A percentile compares a stretch with the other conserved stretches of the same genome.
Conservation (phyloP, 2,113 vertebrate species). For the Myotis lucifugus region DNA sequence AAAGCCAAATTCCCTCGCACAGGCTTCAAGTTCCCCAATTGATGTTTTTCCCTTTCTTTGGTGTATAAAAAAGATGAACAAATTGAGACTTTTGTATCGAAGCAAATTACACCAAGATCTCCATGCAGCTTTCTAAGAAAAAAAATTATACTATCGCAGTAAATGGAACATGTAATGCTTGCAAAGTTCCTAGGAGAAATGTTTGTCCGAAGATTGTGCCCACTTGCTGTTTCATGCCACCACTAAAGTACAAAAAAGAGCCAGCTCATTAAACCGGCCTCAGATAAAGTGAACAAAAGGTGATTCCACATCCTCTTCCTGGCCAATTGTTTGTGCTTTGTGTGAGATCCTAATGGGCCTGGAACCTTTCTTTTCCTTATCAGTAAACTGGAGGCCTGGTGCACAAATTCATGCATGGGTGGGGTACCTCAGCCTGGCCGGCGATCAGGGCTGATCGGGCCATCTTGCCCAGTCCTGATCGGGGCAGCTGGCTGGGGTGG, state of each 20-base stretch:
- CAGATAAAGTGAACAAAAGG: background rate
- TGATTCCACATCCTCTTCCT: background rate
- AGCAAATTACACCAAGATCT: slow-evolving; percentile 18
- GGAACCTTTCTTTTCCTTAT: background rate
- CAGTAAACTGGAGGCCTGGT: background rate
- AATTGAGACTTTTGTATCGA: background rate
- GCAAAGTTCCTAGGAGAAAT: slow-evolving; percentile 61
- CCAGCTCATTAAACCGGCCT: slow-evolving; percentile 36
- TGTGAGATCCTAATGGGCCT: background rate
- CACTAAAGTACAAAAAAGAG: slow-evolving; percentile 2
- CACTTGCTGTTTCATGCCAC: slow-evolving; percentile 5
- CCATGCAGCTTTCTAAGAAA: slow-evolving; percentile 38
- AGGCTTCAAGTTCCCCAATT: background rate
- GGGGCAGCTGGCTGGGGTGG: too few relatives aligned
- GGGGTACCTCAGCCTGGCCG: too few relatives aligned
- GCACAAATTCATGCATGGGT: too few relatives aligned
- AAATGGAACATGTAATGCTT: slow-evolving; percentile 48
- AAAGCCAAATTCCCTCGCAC: background rate
- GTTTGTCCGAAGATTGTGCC: slow-evolving; percentile 5
- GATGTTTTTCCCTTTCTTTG: background rate
- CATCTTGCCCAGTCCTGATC: too few relatives aligned
- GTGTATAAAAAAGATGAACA: slow-evolving; percentile 3
- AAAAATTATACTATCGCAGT: slow-evolving; percentile 2
- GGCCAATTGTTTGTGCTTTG: background rate
- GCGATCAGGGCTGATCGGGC: too few relatives aligned